phyloP scores from a whole-genome alignment of 1,140 invertebrate genomes.

The Lepidurus arcticus region DNA sequence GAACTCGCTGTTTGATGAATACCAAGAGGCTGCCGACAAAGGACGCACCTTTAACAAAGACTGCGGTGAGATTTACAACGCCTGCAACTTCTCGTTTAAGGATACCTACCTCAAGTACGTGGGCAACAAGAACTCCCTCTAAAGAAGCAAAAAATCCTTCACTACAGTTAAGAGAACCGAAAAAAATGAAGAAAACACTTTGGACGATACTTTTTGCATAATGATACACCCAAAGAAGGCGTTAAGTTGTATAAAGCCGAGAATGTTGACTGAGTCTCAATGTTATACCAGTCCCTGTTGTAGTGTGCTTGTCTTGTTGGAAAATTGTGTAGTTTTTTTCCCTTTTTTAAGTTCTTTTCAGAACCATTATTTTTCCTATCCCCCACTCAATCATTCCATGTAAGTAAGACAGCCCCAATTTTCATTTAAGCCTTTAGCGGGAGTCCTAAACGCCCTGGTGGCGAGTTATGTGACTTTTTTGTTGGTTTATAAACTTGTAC shows the following conservation, averaged over 20 bases:
- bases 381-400: neutral
- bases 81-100: constrained; percentile 41
- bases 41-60: constrained; percentile 39
- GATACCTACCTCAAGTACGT: constrained; percentile 40
- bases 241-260: constrained; percentile 3
- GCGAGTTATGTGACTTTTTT: neutral
- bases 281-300: neutral
- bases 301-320: neutral
- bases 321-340: neutral
- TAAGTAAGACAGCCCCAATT: neutral
- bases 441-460: neutral
- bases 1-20: constrained; percentile 39
- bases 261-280: neutral
- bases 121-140: neutral
- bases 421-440: neutral
- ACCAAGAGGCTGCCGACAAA: constrained; percentile 40
- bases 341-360: neutral
- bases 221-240: neutral
- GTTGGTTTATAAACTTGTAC: neutral
- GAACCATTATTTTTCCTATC: neutral
- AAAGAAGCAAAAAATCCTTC: neutral
- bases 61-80: constrained; percentile 39
- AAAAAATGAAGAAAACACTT: neutral
- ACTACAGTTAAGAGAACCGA: neutral
- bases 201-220: neutral